Percentiles rank a stretch among this genome's conserved stretches.
Conservation (phyloP, 2,113 vertebrate species). For the Oriolus oriolus region DNA sequence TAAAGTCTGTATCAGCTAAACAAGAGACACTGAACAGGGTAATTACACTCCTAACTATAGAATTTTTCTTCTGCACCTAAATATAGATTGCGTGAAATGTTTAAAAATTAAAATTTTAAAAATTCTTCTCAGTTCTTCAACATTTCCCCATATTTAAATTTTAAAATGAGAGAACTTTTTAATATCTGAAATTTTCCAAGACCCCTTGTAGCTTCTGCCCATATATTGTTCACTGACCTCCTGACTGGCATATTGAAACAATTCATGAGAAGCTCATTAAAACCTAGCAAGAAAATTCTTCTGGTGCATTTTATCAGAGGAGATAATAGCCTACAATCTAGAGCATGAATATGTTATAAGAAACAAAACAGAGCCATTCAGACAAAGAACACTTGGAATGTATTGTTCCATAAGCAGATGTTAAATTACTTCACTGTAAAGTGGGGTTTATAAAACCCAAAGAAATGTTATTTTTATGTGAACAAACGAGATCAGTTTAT, state of each 20-base stretch:
- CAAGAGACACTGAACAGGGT: neutral
- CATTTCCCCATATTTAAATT: neutral
- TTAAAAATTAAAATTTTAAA: neutral
- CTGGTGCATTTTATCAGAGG: conserved; percentile 19
- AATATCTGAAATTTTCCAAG: neutral
- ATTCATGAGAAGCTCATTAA: neutral
- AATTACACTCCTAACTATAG: neutral
- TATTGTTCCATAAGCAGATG: conserved; percentile 57
- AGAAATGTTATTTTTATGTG: neutral
- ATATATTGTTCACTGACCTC: neutral
- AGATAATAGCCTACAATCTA: conserved; percentile 58
- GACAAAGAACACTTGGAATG: conserved; percentile 34
- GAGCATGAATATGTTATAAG: conserved; percentile 25
- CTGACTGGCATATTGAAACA: neutral
- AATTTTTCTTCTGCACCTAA: neutral
- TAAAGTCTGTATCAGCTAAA: neutral
- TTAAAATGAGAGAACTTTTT: neutral
- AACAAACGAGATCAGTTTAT: neutral
- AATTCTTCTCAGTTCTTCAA: neutral
- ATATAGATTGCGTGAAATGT: neutral
- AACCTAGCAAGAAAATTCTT: conserved; percentile 11
- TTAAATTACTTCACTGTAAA: conserved; percentile 40
- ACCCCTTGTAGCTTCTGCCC: neutral
- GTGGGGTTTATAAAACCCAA: neutral
- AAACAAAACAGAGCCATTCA: neutral